Evolutionary conservation across 2,888 invertebrate species (phyloP).

Genomic region (Lottia gigantea): DNA sequence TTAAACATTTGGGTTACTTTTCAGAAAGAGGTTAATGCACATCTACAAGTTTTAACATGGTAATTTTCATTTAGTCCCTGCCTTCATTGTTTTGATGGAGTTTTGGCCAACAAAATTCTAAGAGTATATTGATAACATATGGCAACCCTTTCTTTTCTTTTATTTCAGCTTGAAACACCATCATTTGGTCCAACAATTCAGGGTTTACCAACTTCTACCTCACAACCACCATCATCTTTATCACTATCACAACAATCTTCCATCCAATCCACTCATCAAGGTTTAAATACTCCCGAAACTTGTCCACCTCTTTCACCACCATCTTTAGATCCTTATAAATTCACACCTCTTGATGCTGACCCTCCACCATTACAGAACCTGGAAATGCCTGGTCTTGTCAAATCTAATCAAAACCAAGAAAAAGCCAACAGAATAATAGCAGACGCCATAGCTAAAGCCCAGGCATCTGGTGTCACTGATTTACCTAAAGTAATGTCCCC

Average conservation of each 20-base stretch:
- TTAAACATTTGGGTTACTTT: too few relatives aligned
- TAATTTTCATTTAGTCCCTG: too few relatives aligned
- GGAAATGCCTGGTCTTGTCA: conserved; percentile 3
- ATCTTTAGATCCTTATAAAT: conserved; percentile 3
- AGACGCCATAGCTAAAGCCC: conserved; percentile 56
- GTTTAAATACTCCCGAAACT: conserved; percentile 1
- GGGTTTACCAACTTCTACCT: conserved; percentile 4
- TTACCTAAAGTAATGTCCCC: conserved; percentile 41
- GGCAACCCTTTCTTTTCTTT: not conserved
- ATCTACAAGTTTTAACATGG: too few relatives aligned
- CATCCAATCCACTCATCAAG: conserved; percentile 2
- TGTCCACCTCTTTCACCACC: conserved; percentile 3
- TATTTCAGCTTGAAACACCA: conserved; percentile 7
- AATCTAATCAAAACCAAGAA: conserved; percentile 37
- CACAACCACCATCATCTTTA: not conserved
- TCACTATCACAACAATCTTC: not conserved
- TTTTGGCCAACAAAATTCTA: too few relatives aligned
- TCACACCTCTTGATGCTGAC: conserved; percentile 1
- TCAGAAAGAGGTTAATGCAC: too few relatives aligned
- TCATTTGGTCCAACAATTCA: conserved; percentile 3
- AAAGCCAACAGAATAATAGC: conserved; percentile 56
- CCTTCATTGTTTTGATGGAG: too few relatives aligned
- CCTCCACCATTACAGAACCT: not conserved
- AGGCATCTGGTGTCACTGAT: conserved; percentile 40
- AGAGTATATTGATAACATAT: too few relatives aligned